These are phyloP conservation scores for Galerucella calmariensis DNA, from an alignment of 2,888 invertebrate genomes.

Conservation along the genomic window DNA sequence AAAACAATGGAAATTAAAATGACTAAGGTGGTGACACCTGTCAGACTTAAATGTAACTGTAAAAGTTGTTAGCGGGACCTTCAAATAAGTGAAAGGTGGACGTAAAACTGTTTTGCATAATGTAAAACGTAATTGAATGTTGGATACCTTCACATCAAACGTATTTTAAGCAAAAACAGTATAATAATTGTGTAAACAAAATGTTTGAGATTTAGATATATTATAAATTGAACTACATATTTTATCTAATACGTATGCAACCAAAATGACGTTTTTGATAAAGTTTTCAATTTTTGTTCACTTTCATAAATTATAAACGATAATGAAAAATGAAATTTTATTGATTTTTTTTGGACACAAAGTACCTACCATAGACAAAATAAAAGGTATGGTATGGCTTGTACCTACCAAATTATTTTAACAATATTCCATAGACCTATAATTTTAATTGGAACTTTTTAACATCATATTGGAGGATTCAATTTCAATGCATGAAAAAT, in stretches of 20 bases:
- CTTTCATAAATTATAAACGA: not conserved
- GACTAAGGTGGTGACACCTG: slow-evolving; percentile 50
- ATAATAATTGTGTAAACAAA: not conserved
- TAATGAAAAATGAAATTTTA: too few relatives aligned
- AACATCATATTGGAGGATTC: too few relatives aligned
- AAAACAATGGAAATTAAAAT: slow-evolving; percentile 60
- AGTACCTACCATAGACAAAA: too few relatives aligned
- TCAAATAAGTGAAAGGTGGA: slow-evolving; percentile 34
- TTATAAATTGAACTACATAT: not conserved
- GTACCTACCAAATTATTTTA: too few relatives aligned
- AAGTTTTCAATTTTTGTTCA: not conserved
- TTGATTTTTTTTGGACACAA: too few relatives aligned
- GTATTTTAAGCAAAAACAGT: not conserved
- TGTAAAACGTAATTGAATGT: not conserved
- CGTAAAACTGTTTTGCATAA: not conserved
- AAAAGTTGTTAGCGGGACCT: slow-evolving; percentile 38
- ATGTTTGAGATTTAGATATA: not conserved
- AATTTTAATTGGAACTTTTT: too few relatives aligned
- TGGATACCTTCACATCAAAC: not conserved
- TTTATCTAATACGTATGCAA: not conserved
- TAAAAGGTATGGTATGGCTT: too few relatives aligned
- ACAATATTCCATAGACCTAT: too few relatives aligned
- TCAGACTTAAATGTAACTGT: slow-evolving; percentile 32
- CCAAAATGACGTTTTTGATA: not conserved
- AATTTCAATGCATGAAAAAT: too few relatives aligned